A percentile compares a stretch with the other conserved stretches of the same genome.
These are phyloP conservation scores for Phortica okadai DNA, from an alignment of 2,888 invertebrate species.

Conservation along the genomic window DNA sequence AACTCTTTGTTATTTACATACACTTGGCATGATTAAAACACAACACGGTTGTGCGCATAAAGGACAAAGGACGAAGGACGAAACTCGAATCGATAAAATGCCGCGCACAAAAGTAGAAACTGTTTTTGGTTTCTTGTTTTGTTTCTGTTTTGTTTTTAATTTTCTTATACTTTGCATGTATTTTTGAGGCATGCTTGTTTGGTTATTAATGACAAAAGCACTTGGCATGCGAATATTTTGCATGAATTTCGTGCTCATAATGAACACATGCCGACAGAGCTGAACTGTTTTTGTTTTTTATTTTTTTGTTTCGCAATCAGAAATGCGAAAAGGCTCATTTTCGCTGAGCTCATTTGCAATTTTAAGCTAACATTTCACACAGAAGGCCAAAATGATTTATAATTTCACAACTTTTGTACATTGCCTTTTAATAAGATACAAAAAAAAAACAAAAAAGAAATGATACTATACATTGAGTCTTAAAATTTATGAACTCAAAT, in stretches of 20 bases:
- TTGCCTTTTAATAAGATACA: neutral
- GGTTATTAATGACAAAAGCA: neutral
- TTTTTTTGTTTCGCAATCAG: neutral
- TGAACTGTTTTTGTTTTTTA: neutral
- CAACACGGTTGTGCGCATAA: neutral
- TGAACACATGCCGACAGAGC: neutral
- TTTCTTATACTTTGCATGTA: neutral
- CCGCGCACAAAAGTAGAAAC: neutral
- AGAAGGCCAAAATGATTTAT: neutral
- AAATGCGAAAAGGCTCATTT: neutral
- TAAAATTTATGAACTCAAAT: no score
- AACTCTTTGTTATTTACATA: conserved; percentile 60
- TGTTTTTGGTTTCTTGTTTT: neutral
- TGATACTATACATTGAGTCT: neutral
- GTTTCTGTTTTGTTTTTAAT: neutral
- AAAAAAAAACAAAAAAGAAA: neutral
- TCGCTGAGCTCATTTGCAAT: neutral
- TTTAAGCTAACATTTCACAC: neutral
- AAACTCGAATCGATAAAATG: neutral
- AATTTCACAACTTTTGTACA: neutral
- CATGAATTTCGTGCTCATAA: neutral
- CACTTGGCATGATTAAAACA: conserved; percentile 49
- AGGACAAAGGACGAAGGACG: neutral
- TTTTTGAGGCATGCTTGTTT: neutral
- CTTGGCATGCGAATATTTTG: neutral